phyloP scores from a whole-genome alignment of 92 coral and sea anemone genomes.

The Virgularia gustaviana region DNA sequence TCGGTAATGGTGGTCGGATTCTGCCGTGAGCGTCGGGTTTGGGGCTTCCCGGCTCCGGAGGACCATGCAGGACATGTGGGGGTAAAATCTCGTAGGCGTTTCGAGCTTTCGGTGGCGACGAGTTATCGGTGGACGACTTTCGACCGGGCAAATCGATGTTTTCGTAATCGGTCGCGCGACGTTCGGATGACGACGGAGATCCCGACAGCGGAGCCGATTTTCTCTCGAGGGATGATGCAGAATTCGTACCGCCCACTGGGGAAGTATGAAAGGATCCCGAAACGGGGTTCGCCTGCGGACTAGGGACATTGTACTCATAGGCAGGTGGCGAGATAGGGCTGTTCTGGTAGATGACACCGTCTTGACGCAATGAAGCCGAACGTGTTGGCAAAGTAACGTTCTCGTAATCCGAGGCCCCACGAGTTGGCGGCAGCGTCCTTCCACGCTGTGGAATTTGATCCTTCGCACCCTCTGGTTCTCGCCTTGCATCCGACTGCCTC shows the following conservation, averaged over 20 bases:
- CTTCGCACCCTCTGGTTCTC: slow-evolving; percentile 38
- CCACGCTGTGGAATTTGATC: background rate
- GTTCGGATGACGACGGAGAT: slow-evolving; percentile 28
- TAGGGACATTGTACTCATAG: slow-evolving; percentile 23
- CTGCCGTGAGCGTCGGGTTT: slow-evolving; percentile 33
- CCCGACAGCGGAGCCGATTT: background rate
- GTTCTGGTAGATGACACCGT: slow-evolving; percentile 10
- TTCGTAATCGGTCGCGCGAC: slow-evolving; percentile 66
- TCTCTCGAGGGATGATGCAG: background rate
- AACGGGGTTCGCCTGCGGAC: background rate
- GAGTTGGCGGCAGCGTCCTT: background rate
- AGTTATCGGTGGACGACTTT: slow-evolving; percentile 43
- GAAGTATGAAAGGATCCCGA: background rate
- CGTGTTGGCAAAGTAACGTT: slow-evolving; percentile 16
- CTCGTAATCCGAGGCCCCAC: slow-evolving; percentile 9
- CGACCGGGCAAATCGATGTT: slow-evolving; percentile 56
- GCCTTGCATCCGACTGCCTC: slow-evolving; percentile 11
- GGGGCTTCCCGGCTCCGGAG: slow-evolving; percentile 42
- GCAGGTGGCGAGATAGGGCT: slow-evolving; percentile 19
- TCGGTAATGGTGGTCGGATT: slow-evolving; percentile 14
- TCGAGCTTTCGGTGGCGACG: slow-evolving; percentile 31
- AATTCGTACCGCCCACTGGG: background rate
- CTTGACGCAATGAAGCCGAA: background rate
- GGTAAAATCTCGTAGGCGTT: slow-evolving; percentile 80
- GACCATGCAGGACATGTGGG: slow-evolving; percentile 58